phyloP scores from a whole-genome alignment of 1,140 invertebrate species.

The Zaprionus africanus region DNA sequence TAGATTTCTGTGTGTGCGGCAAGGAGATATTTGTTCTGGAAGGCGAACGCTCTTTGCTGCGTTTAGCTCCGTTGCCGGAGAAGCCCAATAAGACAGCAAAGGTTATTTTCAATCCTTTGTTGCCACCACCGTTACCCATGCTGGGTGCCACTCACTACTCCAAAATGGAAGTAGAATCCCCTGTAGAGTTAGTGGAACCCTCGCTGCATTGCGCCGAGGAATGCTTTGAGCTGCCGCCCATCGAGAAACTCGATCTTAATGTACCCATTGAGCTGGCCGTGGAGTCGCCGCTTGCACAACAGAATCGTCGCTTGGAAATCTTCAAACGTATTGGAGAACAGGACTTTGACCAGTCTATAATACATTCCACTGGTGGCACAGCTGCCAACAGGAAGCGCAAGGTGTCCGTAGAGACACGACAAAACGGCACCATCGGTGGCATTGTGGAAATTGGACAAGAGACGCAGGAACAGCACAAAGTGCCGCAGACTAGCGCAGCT shows the following conservation, averaged over 20 bases:
- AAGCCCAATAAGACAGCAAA: conserved; percentile 69
- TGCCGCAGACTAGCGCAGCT: conserved; percentile 62
- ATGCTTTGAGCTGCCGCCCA: conserved; percentile 85
- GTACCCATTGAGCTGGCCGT: conserved; percentile 83
- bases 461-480: conserved; percentile 43
- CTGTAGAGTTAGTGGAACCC: conserved; percentile 64
- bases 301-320: conserved; percentile 79
- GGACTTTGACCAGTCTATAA: conserved; percentile 79
- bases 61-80: conserved; percentile 85
- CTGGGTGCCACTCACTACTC: conserved; percentile 51
- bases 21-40: conserved; percentile 91
- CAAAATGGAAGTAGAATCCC: conserved; percentile 60
- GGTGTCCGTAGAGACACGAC: conserved; percentile 18
- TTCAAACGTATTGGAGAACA: conserved; percentile 78
- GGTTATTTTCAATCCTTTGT: conserved; percentile 78
- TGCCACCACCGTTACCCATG: conserved; percentile 76
- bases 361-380: conserved; percentile 57
- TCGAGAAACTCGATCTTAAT: conserved; percentile 84
- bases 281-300: conserved; percentile 76
- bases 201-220: conserved; percentile 85
- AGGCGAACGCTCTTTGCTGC: conserved; percentile 87
- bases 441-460: conserved; percentile 81
- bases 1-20: conserved; percentile 73
- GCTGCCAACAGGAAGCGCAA: conserved; percentile 36
- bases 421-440: conserved; percentile 30